Conservation (phyloP, 2,113 vertebrate genomes). For the Elachura formosa region DNA sequence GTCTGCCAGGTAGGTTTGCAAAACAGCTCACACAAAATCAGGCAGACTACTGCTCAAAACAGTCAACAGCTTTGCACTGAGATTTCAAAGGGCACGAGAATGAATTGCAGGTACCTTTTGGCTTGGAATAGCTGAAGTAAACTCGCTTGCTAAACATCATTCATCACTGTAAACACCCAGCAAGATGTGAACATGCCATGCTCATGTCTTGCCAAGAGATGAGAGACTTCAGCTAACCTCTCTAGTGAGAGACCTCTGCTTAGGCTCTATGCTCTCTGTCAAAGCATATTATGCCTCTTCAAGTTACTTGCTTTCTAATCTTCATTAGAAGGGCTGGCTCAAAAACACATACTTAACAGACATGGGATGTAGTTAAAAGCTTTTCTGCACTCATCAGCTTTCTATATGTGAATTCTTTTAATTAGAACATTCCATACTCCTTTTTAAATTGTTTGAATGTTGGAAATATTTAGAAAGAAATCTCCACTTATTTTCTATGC, state of each 20-base stretch:
- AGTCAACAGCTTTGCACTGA: background rate
- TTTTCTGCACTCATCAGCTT: background rate
- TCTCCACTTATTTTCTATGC: background rate
- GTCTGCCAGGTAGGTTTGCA: conserved; percentile 8
- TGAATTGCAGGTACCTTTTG: background rate
- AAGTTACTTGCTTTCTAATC: background rate
- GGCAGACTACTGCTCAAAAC: background rate
- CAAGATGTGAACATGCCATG: background rate
- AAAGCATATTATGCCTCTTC: background rate
- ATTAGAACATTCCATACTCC: background rate
- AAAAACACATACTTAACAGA: background rate
- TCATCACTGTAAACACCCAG: background rate
- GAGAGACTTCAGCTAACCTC: background rate
- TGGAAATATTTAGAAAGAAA: background rate
- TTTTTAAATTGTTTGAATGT: background rate
- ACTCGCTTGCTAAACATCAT: background rate
- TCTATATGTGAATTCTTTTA: background rate
- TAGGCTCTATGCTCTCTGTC: background rate
- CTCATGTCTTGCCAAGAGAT: background rate
- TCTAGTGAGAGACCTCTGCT: background rate
- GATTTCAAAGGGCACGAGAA: background rate
- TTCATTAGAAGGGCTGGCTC: background rate
- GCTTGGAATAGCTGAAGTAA: background rate
- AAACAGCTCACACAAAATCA: background rate
- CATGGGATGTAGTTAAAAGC: background rate